phyloP scores from a whole-genome alignment of 1,140 invertebrate genomes.

The Sycobia sp. region DNA sequence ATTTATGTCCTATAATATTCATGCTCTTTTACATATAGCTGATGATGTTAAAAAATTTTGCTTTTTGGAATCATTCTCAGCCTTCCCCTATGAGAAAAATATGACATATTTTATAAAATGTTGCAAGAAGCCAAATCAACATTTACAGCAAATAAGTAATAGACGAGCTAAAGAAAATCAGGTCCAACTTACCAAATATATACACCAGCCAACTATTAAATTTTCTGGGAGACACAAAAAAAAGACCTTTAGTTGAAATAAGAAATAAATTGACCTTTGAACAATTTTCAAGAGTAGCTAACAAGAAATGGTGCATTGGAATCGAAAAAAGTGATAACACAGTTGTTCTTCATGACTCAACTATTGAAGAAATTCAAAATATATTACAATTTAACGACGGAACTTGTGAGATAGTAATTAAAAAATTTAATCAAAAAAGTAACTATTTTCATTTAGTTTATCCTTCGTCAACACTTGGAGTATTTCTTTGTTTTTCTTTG shows the following conservation, averaged over 20 bases:
- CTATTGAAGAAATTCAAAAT: background rate
- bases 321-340: background rate
- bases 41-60: slow-evolving; percentile 39
- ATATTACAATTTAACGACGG: background rate
- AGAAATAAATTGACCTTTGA: background rate
- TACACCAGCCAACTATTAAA: background rate
- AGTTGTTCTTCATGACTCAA: background rate
- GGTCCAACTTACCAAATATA: background rate
- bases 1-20: slow-evolving; percentile 38
- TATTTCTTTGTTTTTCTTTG: background rate
- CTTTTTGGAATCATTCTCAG: slow-evolving; percentile 24
- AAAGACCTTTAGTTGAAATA: background rate
- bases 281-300: background rate
- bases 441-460: background rate
- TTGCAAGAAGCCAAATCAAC: too few species aligned
- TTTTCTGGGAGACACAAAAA: background rate
- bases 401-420: background rate
- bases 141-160: slow-evolving; percentile 34
- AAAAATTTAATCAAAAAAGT: background rate
- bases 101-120: slow-evolving; percentile 37
- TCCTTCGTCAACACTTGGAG: background rate
- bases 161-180: slow-evolving; percentile 6
- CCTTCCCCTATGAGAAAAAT: slow-evolving; percentile 41
- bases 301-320: background rate
- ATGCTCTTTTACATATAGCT: slow-evolving; percentile 38